A percentile compares a stretch with the other conserved stretches of the same genome.
Evolutionary conservation across 2,888 invertebrate genomes (phyloP).

Genomic region (Lasioglossum morio): DNA sequence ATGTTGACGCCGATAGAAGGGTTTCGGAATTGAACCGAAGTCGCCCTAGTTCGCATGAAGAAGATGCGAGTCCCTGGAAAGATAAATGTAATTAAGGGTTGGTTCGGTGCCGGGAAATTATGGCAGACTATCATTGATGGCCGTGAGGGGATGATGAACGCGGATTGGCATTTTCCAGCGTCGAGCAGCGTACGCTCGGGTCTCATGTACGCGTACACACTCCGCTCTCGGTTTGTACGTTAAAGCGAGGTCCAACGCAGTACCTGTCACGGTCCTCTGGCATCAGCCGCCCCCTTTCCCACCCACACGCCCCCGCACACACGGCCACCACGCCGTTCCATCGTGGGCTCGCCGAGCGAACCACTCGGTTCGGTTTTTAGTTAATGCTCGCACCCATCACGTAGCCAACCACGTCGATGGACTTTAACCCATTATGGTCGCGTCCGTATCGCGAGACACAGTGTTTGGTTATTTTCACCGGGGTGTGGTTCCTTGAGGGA

Average conservation of each 20-base stretch:
- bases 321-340: conserved; percentile 54
- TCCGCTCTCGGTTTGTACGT: conserved; percentile 68
- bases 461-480: conserved; percentile 37
- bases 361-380: conserved; percentile 80
- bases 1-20: not conserved
- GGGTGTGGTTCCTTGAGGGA: conserved; percentile 14
- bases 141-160: conserved; percentile 78
- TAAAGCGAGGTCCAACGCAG: conserved; percentile 72
- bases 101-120: conserved; percentile 42
- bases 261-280: conserved; percentile 65
- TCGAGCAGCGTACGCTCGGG: conserved; percentile 65
- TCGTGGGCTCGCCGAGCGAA: conserved; percentile 70
- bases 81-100: conserved; percentile 47
- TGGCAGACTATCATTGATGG: conserved; percentile 65
- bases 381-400: conserved; percentile 78
- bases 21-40: not conserved
- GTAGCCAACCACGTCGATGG: conserved; percentile 70
- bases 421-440: conserved; percentile 71
- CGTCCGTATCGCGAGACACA: conserved; percentile 60
- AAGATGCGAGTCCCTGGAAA: not conserved
- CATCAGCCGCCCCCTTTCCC: conserved; percentile 40
- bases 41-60: not conserved
- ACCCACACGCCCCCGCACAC: conserved; percentile 38
- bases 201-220: conserved; percentile 65
- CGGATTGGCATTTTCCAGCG: conserved; percentile 77